phyloP scores from a whole-genome alignment of 2,113 vertebrate species.

The Poicephalus gulielmi region DNA sequence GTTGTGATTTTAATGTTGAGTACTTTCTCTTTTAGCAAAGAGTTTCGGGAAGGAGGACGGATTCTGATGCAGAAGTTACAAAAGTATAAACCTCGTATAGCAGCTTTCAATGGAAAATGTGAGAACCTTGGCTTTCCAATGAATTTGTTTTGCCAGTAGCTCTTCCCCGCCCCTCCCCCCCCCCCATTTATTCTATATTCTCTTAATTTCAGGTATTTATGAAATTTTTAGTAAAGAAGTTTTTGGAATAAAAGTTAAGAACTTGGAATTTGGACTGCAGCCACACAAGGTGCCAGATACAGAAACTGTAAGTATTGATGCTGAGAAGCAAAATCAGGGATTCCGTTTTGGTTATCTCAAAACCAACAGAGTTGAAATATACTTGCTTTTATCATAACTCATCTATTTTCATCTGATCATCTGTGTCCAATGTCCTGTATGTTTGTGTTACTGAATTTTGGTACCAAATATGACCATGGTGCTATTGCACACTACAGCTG shows the following conservation, averaged over 20 bases:
- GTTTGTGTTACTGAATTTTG: background rate
- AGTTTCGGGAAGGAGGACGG: constrained; percentile 95
- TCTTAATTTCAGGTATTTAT: constrained; percentile 89
- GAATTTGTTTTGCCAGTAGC: background rate
- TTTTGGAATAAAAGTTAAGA: constrained; percentile 96
- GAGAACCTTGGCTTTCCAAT: constrained; percentile 62
- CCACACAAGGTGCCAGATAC: constrained; percentile 96
- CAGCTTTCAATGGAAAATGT: constrained; percentile 99
- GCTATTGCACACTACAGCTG: background rate
- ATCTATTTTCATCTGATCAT: background rate
- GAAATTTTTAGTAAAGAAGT: constrained; percentile 99
- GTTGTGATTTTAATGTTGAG: constrained; percentile 27
- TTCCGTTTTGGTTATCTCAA: background rate
- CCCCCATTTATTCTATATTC: background rate
- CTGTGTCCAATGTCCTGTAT: background rate
- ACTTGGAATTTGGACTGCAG: constrained; percentile 95
- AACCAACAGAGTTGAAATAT: background rate
- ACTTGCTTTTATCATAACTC: background rate
- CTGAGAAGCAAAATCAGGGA: background rate
- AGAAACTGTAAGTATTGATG: constrained; percentile 83
- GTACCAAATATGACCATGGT: background rate
- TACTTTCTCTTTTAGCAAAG: constrained; percentile 83
- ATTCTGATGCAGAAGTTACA: constrained; percentile 96
- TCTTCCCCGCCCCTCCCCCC: background rate
- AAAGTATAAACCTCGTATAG: constrained; percentile 94